Conservation (phyloP, 2,888 invertebrate species). For the Lysandra coridon region DNA sequence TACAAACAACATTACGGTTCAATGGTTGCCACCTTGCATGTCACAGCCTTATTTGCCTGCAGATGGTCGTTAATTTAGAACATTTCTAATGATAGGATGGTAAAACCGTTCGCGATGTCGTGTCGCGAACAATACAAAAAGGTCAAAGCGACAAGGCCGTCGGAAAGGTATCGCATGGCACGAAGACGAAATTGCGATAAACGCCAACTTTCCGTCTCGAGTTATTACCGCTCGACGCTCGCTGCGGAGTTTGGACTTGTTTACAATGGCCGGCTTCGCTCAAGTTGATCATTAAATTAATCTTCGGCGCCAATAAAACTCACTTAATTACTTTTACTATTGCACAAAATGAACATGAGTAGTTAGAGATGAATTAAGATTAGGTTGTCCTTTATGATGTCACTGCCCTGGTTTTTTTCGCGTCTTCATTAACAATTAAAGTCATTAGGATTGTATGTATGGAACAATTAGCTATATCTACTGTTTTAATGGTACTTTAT, state of each 20-base stretch:
- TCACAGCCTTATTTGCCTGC: background rate
- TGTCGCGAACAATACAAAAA: slow-evolving; percentile 58
- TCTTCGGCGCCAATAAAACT: slow-evolving; percentile 21
- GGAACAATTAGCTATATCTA: too few species aligned
- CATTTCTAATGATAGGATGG: slow-evolving; percentile 32
- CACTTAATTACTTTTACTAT: slow-evolving; percentile 21
- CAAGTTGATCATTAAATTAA: slow-evolving; percentile 18
- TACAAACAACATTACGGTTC: background rate
- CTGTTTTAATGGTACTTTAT: too few species aligned
- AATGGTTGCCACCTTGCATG: background rate
- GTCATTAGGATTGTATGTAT: background rate
- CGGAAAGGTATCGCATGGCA: slow-evolving; percentile 69
- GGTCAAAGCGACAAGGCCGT: slow-evolving; percentile 73
- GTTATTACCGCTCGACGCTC: slow-evolving; percentile 54
- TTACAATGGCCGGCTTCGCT: slow-evolving; percentile 22
- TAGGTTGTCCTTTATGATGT: background rate
- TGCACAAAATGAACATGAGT: background rate
- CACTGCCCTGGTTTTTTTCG: background rate
- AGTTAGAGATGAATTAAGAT: background rate
- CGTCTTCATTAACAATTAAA: background rate
- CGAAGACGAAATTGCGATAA: slow-evolving; percentile 63
- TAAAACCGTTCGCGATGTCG: slow-evolving; percentile 35
- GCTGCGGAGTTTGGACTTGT: slow-evolving; percentile 32
- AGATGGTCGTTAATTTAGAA: slow-evolving; percentile 33
- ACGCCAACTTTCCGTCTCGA: slow-evolving; percentile 58